Conservation (phyloP, 2,113 vertebrate species). For the Andinoacara biseriatus region DNA sequence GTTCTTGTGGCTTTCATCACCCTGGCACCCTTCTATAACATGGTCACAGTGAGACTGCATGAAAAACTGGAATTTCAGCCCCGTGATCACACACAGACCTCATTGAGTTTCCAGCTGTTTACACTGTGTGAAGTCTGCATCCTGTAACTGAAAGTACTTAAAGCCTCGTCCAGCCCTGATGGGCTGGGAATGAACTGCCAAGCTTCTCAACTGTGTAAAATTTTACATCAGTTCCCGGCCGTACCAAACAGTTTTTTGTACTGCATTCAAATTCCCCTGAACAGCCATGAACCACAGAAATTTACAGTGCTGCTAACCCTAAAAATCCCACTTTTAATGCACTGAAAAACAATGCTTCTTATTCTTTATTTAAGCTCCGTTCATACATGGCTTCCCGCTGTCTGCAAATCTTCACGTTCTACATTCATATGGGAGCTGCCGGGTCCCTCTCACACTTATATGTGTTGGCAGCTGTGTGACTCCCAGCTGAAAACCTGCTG, state of each 20-base stretch:
- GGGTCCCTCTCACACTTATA: rapidly evolving
- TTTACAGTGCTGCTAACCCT: neutral
- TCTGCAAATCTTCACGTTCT: neutral
- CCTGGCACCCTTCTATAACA: neutral
- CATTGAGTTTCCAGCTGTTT: neutral
- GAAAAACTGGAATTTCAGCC: neutral
- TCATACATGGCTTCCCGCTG: neutral
- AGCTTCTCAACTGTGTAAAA: neutral
- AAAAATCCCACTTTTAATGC: neutral
- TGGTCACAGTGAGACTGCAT: neutral
- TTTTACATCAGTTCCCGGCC: neutral
- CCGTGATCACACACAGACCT: neutral
- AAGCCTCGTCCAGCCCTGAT: neutral
- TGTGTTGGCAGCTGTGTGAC: neutral
- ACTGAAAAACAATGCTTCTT: neutral
- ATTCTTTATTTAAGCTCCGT: neutral
- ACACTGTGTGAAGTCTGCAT: neutral
- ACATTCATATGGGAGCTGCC: neutral
- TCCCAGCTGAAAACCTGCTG: conserved; percentile 30
- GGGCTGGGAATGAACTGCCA: neutral
- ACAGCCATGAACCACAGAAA: neutral
- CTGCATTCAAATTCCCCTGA: neutral
- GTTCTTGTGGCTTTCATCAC: rapidly evolving
- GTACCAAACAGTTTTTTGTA: neutral
- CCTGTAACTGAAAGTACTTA: neutral